Evolutionary conservation across 92 coral and sea anemone genomes (phyloP).

Genomic region (Phenganax stokvisi): DNA sequence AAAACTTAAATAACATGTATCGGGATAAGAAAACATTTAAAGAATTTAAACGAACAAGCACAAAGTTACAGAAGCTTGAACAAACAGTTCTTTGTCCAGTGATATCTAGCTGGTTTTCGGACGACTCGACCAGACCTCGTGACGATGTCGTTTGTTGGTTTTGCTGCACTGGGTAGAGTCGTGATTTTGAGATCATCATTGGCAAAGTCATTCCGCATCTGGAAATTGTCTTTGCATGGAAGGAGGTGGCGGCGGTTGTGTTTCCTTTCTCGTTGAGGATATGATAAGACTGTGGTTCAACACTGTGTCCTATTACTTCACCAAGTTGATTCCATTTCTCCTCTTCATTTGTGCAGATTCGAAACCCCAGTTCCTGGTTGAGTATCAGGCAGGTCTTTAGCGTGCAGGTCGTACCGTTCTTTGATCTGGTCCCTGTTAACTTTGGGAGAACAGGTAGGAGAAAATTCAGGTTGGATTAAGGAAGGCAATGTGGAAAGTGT

Average conservation of each 20-base stretch:
- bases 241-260: conserved; percentile 6
- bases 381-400: not conserved
- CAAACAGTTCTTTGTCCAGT: not conserved
- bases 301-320: not conserved
- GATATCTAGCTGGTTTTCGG: not conserved
- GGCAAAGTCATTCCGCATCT: not conserved
- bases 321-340: conserved; percentile 10
- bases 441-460: too few relatives aligned
- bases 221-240: conserved; percentile 11
- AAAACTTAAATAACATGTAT: too few relatives aligned
- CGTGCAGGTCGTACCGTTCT: too few relatives aligned
- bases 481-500: too few relatives aligned
- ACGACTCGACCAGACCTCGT: conserved; percentile 8
- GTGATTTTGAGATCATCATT: not conserved
- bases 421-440: too few relatives aligned
- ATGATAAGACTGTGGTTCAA: not conserved
- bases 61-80: not conserved
- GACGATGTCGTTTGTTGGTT: not conserved
- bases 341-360: not conserved
- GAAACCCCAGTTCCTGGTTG: conserved; percentile 7
- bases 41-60: not conserved
- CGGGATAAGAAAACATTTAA: not conserved
- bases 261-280: conserved; percentile 3
- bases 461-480: too few relatives aligned
- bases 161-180: not conserved